phyloP scores from a whole-genome alignment of 2,113 vertebrate species.

The Cyprinus carpio region DNA sequence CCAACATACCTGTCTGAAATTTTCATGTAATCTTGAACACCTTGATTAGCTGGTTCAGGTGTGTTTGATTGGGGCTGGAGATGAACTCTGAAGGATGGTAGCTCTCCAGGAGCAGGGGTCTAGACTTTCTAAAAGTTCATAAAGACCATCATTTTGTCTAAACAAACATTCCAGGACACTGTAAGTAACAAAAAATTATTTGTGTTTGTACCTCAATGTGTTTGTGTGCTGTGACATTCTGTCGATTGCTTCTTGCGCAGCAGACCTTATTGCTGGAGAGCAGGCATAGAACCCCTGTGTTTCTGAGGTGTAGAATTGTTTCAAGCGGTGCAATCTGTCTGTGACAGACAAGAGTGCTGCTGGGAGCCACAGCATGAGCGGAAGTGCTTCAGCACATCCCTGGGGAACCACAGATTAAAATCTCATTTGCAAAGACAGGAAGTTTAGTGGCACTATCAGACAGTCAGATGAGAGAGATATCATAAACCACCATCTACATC shows the following conservation, averaged over 20 bases:
- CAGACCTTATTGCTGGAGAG: background rate
- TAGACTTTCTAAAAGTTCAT: background rate
- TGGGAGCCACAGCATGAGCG: conserved; percentile 59
- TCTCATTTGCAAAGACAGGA: conserved; percentile 76
- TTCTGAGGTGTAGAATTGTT: conserved; percentile 52
- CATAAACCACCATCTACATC: background rate
- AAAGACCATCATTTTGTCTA: background rate
- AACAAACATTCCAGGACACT: background rate
- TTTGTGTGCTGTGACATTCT: background rate
- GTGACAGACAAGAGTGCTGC: conserved; percentile 68
- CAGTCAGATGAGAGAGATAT: conserved; percentile 37
- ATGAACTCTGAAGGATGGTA: background rate
- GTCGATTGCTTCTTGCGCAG: background rate
- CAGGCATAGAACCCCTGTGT: conserved; percentile 38
- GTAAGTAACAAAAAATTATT: background rate
- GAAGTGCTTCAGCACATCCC: conserved; percentile 70
- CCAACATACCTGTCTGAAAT: background rate
- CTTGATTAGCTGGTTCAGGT: background rate
- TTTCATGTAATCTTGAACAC: background rate
- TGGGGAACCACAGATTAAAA: conserved; percentile 76
- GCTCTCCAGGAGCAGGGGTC: background rate
- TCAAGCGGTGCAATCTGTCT: conserved; percentile 59
- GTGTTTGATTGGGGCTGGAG: background rate
- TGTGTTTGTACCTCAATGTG: background rate
- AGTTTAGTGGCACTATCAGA: conserved; percentile 70